Base-by-base conservation (phyloP, 30 jellyfish, hydroid and myxozoan species). In the Nemopilema nomurai region DNA sequence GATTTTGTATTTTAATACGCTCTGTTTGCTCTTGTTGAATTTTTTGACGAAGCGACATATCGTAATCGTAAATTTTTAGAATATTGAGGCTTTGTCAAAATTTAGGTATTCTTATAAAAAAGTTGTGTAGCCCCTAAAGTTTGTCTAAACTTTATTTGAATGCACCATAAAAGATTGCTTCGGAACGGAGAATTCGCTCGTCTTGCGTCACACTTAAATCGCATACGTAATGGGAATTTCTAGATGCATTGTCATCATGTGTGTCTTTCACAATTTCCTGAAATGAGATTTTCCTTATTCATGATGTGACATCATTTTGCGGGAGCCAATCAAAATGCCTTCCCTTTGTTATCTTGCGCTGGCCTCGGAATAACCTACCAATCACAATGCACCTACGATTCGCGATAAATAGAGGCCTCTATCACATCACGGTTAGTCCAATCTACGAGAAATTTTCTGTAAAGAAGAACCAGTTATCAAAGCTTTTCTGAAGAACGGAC, bases 281-380 rank as follows among this genome's bases (percentile, higher is more conserved):
- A 32, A 73, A 8, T 73, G 31, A 30, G 51, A 4, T 71, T 71
- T 53, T 19, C 74, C 74, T 51, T 26, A 76, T 18, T 62, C 28
- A 20, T 0, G 29, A 17, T 62, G 57, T 63, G 27, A 6, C 71
- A n/a, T 51, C 74, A 41, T 33, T 49, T 41, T 19, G 28, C 75
- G 62, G 4, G 1, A 51, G 50, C 87, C 93, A 74, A 84, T 73
- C 77, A 66, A 68, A 65, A 20, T 32, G 28, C 49, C 20, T 17
- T 67, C 27, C 65, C 62, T 22, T 76, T 51, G 63, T 76, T 27
- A 76, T 76, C 74, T 49, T 53, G 81, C 20, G 79, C 16, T n/a
- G 52, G 50, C 25, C 52, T 16, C 51, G 50, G 28, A 32, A 41
- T 18, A 74, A 49, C 23, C 72, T 30, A 77, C 88, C 88, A 78